A percentile compares a stretch with the other conserved stretches of the same genome.
Conservation (phyloP, 2,888 invertebrate genomes). For the Synergus itoensis region DNA sequence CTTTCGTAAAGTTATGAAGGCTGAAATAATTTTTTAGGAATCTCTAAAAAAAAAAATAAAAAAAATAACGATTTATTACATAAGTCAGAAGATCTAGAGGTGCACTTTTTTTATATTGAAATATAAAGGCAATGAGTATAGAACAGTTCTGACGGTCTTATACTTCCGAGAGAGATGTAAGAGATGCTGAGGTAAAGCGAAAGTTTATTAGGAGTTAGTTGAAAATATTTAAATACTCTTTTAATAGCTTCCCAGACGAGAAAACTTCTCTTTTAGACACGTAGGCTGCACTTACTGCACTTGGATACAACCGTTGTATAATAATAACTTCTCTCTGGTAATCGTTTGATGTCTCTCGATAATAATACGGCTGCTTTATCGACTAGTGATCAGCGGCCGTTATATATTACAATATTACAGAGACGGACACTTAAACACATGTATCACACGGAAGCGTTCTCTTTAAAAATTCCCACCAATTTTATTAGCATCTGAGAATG, state of each 20-base stretch:
- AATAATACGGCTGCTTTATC: slow-evolving; percentile 24
- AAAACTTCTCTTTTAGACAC: slow-evolving; percentile 19
- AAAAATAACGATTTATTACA: too few relatives aligned
- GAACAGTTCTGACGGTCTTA: too few relatives aligned
- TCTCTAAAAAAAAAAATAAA: too few relatives aligned
- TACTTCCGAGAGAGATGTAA: too few relatives aligned
- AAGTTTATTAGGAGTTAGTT: slow-evolving; percentile 10
- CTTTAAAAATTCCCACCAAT: neutral
- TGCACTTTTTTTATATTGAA: neutral
- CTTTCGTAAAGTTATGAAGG: neutral
- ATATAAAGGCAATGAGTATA: too few relatives aligned
- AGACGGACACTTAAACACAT: neutral
- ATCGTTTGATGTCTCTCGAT: slow-evolving; percentile 25
- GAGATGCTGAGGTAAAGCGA: neutral
- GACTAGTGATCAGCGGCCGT: slow-evolving; percentile 10
- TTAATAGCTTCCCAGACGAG: slow-evolving; percentile 13
- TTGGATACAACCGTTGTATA: neutral
- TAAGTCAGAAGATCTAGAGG: neutral
- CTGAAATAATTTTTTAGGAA: neutral
- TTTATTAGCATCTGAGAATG: neutral
- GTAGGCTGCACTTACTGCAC: neutral
- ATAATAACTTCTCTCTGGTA: slow-evolving; percentile 34
- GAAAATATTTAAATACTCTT: slow-evolving; percentile 14
- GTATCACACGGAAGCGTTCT: neutral
- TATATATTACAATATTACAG: slow-evolving; percentile 16